A percentile compares a stretch with the other conserved stretches of the same genome.
Conservation (phyloP, 2,797 vertebrate genomes). For the Typhlichthys eigenmanni region DNA sequence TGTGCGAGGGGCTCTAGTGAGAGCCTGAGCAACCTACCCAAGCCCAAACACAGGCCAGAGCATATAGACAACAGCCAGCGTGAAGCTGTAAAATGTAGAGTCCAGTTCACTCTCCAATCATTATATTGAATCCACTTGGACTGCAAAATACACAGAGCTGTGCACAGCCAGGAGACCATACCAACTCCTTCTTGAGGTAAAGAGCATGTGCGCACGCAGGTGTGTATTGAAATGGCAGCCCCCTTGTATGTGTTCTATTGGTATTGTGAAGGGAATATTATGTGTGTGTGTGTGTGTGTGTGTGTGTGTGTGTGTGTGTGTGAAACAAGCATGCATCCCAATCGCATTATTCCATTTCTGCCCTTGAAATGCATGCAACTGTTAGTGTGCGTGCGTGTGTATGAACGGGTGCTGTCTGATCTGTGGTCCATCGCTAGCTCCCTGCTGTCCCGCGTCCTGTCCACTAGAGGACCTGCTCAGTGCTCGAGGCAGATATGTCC, state of each 20-base stretch:
- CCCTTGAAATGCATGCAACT: constrained; percentile 4
- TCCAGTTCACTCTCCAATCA: constrained; percentile 11
- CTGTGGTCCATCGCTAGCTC: constrained; percentile 23
- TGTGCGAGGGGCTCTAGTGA: background rate
- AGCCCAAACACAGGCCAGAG: background rate
- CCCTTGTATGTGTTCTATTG: constrained; percentile 6
- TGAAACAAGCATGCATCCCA: background rate
- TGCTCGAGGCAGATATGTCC: constrained; percentile 93
- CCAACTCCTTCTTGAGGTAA: too few relatives aligned
- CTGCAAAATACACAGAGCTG: constrained; percentile 8
- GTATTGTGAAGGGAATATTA: too few relatives aligned
- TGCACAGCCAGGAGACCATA: too few relatives aligned
- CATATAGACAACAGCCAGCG: constrained; percentile 5
- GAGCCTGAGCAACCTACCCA: constrained; percentile 8
- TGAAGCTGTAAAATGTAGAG: background rate
- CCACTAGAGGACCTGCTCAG: constrained; percentile 82
- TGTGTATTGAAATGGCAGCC: constrained; percentile 16
- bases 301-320: background rate
- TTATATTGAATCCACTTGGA: constrained; percentile 8
- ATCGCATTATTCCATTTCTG: background rate
- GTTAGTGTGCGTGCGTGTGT: constrained; percentile 14
- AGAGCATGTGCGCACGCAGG: constrained; percentile 4
- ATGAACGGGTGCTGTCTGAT: constrained; percentile 11
- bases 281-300: background rate
- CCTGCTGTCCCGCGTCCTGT: background rate